Conservation (phyloP, 2,113 vertebrate genomes). For the Perca fluviatilis region DNA sequence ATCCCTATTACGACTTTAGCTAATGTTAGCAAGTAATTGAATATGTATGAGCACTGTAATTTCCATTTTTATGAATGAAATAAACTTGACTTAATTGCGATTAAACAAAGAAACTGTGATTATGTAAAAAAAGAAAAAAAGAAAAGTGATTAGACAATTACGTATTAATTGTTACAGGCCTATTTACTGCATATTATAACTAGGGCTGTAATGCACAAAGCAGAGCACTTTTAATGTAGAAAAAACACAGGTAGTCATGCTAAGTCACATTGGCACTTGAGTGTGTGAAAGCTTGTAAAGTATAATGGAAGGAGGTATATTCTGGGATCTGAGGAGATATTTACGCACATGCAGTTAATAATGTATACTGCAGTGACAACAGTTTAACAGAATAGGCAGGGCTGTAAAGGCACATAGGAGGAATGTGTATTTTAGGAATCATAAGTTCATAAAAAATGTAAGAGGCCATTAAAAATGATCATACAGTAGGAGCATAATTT, state of each 20-base stretch:
- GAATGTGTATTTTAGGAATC: neutral
- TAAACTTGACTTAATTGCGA: too few relatives aligned
- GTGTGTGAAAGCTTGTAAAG: neutral
- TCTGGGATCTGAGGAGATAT: neutral
- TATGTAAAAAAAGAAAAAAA: too few relatives aligned
- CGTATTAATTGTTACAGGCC: too few relatives aligned
- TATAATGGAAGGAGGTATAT: slow-evolving; percentile 5
- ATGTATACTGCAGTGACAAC: neutral
- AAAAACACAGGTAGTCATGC: neutral
- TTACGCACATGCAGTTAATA: neutral
- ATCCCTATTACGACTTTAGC: too few relatives aligned
- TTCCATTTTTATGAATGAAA: too few relatives aligned
- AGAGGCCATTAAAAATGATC: neutral
- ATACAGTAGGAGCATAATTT: neutral
- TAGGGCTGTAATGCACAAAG: too few relatives aligned
- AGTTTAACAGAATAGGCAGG: neutral
- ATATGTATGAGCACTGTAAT: too few relatives aligned
- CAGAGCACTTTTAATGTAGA: neutral
- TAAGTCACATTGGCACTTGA: neutral
- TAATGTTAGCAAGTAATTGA: too few relatives aligned
- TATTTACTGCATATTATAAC: too few relatives aligned
- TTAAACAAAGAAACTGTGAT: too few relatives aligned
- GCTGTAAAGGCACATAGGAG: neutral
- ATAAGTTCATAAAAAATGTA: neutral
- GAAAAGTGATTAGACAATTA: too few relatives aligned